A percentile compares a stretch with the other conserved stretches of the same genome.
Conservation (phyloP, 2,797 vertebrate species). For the Cheirogaleus major region DNA sequence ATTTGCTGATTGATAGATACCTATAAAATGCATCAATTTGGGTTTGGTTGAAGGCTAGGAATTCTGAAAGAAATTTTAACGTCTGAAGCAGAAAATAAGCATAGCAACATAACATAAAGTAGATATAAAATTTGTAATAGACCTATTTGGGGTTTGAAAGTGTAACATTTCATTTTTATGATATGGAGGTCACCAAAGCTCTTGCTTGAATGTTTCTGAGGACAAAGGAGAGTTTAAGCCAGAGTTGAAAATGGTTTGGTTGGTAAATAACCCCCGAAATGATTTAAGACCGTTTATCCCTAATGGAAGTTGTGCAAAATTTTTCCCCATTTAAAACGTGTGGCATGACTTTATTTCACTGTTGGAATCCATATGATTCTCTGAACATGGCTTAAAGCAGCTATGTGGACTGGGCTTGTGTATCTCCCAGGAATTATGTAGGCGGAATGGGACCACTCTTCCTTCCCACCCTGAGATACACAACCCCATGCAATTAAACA, state of each 20-base stretch:
- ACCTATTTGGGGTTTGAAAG: conserved; percentile 22
- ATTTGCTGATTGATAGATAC: not conserved
- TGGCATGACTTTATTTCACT: not conserved
- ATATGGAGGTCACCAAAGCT: conserved; percentile 53
- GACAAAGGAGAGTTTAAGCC: not conserved
- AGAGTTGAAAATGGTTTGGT: not conserved
- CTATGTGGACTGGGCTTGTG: not conserved
- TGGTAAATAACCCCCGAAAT: not conserved
- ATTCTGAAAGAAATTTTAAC: conserved; percentile 38
- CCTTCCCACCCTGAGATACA: not conserved
- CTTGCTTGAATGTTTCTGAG: conserved; percentile 10
- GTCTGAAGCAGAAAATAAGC: conserved; percentile 55
- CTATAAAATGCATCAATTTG: conserved; percentile 22
- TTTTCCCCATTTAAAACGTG: not conserved
- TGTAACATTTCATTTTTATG: conserved; percentile 50
- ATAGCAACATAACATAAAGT: conserved; percentile 2
- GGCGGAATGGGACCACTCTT: conserved; percentile 19
- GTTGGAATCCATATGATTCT: not conserved
- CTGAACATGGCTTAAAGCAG: not conserved
- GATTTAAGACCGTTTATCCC: not conserved
- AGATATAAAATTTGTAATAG: not conserved
- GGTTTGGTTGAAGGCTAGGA: conserved; percentile 15
- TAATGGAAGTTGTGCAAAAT: not conserved
- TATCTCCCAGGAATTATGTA: not conserved
- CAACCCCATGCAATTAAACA: not conserved